A percentile compares a stretch with the other conserved stretches of the same genome.
Evolutionary conservation across 2,797 vertebrate genomes (phyloP).

Genomic region (Trematomus bernacchii): DNA sequence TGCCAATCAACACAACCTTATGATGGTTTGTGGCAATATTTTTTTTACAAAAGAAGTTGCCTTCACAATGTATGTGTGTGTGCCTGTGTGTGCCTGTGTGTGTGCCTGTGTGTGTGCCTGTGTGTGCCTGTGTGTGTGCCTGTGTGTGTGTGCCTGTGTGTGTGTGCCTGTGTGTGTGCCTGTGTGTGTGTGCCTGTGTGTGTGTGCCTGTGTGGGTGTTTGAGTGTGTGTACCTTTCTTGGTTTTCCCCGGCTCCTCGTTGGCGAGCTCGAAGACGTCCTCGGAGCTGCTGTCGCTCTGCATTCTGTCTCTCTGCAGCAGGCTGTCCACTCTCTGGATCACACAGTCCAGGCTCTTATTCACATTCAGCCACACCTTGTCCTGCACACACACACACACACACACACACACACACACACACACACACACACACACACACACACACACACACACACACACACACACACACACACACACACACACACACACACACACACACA

Average conservation of each 20-base stretch:
- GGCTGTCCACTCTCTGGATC: slow-evolving; percentile 93
- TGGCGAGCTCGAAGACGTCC: slow-evolving; percentile 89
- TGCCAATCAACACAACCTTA: too few relatives aligned
- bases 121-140: not conserved
- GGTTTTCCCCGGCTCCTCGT: slow-evolving; percentile 76
- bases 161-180: too few relatives aligned
- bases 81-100: too few relatives aligned
- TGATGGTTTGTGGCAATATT: too few relatives aligned
- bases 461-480: too few relatives aligned
- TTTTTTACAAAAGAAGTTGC: too few relatives aligned
- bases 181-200: not conserved
- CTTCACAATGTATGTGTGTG: not conserved
- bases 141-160: too few relatives aligned
- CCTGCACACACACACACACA: slow-evolving; percentile 78
- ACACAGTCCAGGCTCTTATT: slow-evolving; percentile 99
- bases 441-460: too few relatives aligned
- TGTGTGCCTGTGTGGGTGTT: not conserved
- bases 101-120: too few relatives aligned
- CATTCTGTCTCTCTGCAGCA: slow-evolving; percentile 92
- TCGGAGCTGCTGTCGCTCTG: slow-evolving; percentile 93
- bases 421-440: too few relatives aligned
- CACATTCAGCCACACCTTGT: slow-evolving; percentile 97
- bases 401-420: too few relatives aligned
- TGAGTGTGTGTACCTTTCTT: slow-evolving; percentile 89
- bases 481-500: too few relatives aligned